Base-by-base conservation (phyloP, 2,888 invertebrate species). In the Deilephila elpenor region DNA sequence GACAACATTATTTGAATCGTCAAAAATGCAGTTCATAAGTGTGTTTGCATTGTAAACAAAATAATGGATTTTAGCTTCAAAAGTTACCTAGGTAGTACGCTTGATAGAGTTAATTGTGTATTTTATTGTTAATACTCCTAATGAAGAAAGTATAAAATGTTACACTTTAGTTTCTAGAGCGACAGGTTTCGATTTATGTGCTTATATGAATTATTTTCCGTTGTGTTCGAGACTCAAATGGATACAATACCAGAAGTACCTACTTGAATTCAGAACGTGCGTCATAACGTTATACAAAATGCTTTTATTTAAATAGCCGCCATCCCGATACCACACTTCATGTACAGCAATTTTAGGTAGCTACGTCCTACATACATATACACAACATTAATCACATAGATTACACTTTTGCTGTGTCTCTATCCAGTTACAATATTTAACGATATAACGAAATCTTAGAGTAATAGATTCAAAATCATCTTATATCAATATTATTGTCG, bases 251-350 rank as follows among this genome's bases (percentile, higher is more conserved):
- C 44, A 44, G 44, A 44, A 44, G 44, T 59, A 20, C 25, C n/a
- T 59, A 59, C 25, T 20, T 20, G n/a, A 59, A 25, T 19, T 20
- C 51, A 19, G 34, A 59, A 32, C 56, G 34, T 56, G 71, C 71
- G 34, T 71, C 71, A 71, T 56, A 59, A 59, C 11, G 37, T 71
- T 34, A 71, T 20, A 71, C 34, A 34, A 71, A 71, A 59, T 71
- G 20, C 20, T 71, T 59, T 71, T 34, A 59, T 59, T 71, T 71
- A 34, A 56, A 61, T n/a, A 61, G 20, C 71, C 20, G 5, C 19
- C 59, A 59, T n/a, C 20, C 56, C 19, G n/a, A 56, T n/a, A 56
- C 19, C 19, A n/a, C 19, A 6, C 44, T 44, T 37, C 44, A 44
- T 44, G 44, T 44, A 11, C 11, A 44, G 14, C 11, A 14, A 44